Base-by-base conservation (phyloP, 2,888 invertebrate genomes). In the Hyalella azteca region DNA sequence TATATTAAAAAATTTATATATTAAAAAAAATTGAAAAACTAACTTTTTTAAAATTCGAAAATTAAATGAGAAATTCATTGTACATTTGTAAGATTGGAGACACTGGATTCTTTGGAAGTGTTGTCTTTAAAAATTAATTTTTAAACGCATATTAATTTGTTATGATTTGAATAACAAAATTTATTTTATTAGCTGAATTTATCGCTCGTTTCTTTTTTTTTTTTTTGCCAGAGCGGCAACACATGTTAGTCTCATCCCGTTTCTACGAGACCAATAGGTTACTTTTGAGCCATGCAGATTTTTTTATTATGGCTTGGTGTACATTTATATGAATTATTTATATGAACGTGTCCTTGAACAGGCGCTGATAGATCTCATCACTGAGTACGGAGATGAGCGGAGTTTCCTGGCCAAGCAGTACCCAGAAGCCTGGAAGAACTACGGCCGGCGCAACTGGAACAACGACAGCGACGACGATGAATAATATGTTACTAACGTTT, bases 381-480 rank as follows among this genome's bases (percentile, higher is more conserved):
- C 91, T 0, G 92, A 94, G 86, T 91, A 93, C 88, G 94, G 94
- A 1, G 91, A 92, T 85, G 86, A 93, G 0, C 91, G 91, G 85
- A 94, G 93, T 87, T 94, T 94, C 86, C 88, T 93, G 13, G 91
- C 91, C 4, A 92, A 93, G 78, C 91, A 91, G 87, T 92, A 93
- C 88, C 94, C 94, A 0, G 92, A 92, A 89, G 2, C 66, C 36
- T 5, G 5, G 4, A 3, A 11, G 15, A 19, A 36, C 39, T 66
- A 66, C 54, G 13, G 19, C 54, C 5, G 54, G 29, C 54, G 54
- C 54, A 22, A 54, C 54, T 22, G 54, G 26, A 26, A 29, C 26
- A 11, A 11, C 54, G 54, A 26, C 7, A 54, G 54, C 54, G 54
- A 54, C 54, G 54, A 26, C 9, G 54, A 54, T 1, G 54, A 54